Base-by-base conservation (phyloP, 2,797 vertebrate genomes). In the Tadarida brasiliensis region DNA sequence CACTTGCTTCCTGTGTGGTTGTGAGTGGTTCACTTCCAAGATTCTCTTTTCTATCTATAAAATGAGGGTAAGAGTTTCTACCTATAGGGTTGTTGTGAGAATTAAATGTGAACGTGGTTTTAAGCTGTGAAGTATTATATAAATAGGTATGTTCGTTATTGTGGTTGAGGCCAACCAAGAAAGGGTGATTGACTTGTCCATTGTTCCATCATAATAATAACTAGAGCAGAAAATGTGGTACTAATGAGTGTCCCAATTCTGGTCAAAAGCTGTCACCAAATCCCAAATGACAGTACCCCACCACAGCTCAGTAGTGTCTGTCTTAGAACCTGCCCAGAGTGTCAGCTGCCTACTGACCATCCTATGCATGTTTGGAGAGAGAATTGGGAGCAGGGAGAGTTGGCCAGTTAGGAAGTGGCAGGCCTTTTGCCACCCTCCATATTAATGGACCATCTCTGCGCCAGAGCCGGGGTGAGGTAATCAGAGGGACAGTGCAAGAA, bases 381-480 rank as follows among this genome's bases (percentile, higher is more conserved):
- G 85, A 28, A 24, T 12, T 28, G 80, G 70, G 93, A 81, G 92
- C 20, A 11, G 67, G 54, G 87, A 22, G 16, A n/a, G 20, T 1
- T 15, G 33, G 76, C 67, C 15, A 7, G 61, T 22, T 8, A 24
- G 54, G 19, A 8, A 57, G 73, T 77, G 56, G 85, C 67, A 20
- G 44, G 51, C 74, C 70, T 78, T 57, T n/a, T 7, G 3, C 85
- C 3, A 2, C 77, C 78, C n/a, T 80, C 59, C 10, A 6, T 1
- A 0, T 8, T 92, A 76, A 54, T 35, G 88, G 73, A 51, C 96
- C 82, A 65, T 44, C 44, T 85, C 83, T 33, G 91, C 8, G 30
- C 81, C 92, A 74, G 68, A 93, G 89, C 96, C 65, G 88, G 93
- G 82, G 85, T 90, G 97, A 97, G 92, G 85, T 88, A 71, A 89